A percentile compares a stretch with the other conserved stretches of the same genome.
Conservation (phyloP, 1,140 invertebrate species). For the Oedothorax gibbosus region DNA sequence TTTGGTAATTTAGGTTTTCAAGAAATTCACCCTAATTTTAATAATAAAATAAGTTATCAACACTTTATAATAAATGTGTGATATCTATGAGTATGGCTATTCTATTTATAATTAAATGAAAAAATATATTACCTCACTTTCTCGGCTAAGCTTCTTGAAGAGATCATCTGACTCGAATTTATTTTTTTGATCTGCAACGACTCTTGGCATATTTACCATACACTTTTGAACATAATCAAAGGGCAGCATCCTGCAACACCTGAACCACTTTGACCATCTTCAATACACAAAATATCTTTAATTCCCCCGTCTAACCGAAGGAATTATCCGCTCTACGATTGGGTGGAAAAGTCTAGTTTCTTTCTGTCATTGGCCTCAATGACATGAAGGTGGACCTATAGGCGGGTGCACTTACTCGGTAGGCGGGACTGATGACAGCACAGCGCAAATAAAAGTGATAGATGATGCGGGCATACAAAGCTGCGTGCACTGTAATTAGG, state of each 20-base stretch:
- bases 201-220: slow-evolving; percentile 91
- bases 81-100: too few relatives aligned
- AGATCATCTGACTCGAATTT: slow-evolving; percentile 96
- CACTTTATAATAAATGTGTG: too few relatives aligned
- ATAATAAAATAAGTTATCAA: too few relatives aligned
- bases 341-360: background rate
- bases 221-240: slow-evolving; percentile 74
- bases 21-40: too few relatives aligned
- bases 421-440: slow-evolving; percentile 63
- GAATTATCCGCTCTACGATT: background rate
- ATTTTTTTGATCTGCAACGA: slow-evolving; percentile 92
- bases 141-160: slow-evolving; percentile 90
- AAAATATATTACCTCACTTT: slow-evolving; percentile 82
- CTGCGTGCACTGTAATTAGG: background rate
- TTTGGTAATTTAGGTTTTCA: too few relatives aligned
- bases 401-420: background rate
- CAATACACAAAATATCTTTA: background rate
- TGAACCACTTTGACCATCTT: background rate
- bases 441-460: slow-evolving; percentile 28
- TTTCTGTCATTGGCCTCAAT: slow-evolving; percentile 10
- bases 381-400: background rate
- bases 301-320: background rate
- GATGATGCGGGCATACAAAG: background rate
- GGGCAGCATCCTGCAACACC: slow-evolving; percentile 67
- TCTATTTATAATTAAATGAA: too few relatives aligned